Evolutionary conservation across 2,888 invertebrate genomes (phyloP).

Genomic region (Cryptus viduatorius): DNA sequence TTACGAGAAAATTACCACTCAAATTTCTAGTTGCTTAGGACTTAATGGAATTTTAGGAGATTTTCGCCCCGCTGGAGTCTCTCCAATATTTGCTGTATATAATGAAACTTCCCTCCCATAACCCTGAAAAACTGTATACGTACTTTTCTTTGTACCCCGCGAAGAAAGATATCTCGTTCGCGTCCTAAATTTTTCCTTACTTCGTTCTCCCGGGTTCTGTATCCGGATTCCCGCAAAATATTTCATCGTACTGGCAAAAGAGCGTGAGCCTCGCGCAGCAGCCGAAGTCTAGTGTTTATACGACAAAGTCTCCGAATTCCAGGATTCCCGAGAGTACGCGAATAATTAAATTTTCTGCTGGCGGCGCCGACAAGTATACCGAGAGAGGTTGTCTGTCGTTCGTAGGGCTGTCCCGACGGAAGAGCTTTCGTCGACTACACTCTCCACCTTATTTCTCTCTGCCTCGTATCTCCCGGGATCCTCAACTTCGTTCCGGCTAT

Average conservation of each 20-base stretch:
- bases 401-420: constrained; percentile 4
- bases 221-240: background rate
- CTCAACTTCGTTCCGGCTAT: constrained; percentile 18
- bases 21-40: no score
- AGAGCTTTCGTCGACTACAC: background rate
- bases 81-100: no score
- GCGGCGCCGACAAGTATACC: background rate
- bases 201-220: background rate
- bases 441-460: background rate
- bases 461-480: background rate
- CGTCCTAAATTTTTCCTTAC: background rate
- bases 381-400: constrained; percentile 3
- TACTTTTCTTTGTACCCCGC: no score
- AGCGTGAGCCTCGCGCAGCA: background rate
- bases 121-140: no score
- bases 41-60: no score
- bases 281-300: constrained; percentile 68
- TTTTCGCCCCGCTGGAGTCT: no score
- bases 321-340: background rate
- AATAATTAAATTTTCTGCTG: constrained; percentile 50
- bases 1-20: no score
- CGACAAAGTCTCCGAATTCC: constrained; percentile 17
- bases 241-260: background rate
- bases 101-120: no score
- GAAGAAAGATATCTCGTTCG: background rate